phyloP scores from a whole-genome alignment of 1,140 invertebrate genomes.

The Drosophila varians region DNA sequence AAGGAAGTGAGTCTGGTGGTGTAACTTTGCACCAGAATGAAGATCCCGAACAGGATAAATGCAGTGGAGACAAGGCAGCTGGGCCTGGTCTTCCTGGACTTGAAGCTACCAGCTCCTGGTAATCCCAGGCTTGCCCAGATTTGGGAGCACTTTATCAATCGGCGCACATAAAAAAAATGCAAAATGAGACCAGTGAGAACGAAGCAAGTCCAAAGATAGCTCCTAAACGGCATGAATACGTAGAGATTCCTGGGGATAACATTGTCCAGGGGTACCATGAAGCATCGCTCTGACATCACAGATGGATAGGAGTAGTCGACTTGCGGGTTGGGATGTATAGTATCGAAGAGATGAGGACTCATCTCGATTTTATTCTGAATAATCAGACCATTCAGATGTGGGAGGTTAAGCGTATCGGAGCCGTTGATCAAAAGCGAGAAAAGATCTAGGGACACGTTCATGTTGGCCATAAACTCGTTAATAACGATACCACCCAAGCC shows the following conservation, averaged over 20 bases:
- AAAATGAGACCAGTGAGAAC: slow-evolving; percentile 1
- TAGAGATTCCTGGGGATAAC: slow-evolving; percentile 37
- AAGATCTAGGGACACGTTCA: slow-evolving; percentile 53
- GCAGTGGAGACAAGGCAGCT: not conserved
- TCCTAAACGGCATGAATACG: slow-evolving; percentile 36
- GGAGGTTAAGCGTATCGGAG: slow-evolving; percentile 46
- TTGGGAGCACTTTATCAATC: not conserved
- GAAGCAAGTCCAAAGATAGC: slow-evolving; percentile 33
- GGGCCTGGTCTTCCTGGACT: no score
- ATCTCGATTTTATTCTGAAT: slow-evolving; percentile 25
- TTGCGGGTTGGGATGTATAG: slow-evolving; percentile 2
- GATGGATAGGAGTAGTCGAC: slow-evolving; percentile 66
- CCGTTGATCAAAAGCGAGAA: slow-evolving; percentile 46
- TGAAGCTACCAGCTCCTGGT: slow-evolving; percentile 19
- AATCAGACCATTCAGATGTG: slow-evolving; percentile 21
- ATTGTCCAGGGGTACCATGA: slow-evolving; percentile 51
- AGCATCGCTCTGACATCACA: slow-evolving; percentile 40
- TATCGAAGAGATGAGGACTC: slow-evolving; percentile 61
- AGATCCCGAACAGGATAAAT: slow-evolving; percentile 26
- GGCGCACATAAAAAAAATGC: not conserved
- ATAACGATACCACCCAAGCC: slow-evolving; percentile 53
- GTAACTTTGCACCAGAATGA: slow-evolving; percentile 44
- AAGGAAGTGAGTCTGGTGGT: slow-evolving; percentile 48
- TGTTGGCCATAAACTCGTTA: slow-evolving; percentile 38
- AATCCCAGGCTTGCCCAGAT: slow-evolving; percentile 49